phyloP scores from a whole-genome alignment of 2,888 invertebrate species.

The Drosophila flavopinicola region DNA sequence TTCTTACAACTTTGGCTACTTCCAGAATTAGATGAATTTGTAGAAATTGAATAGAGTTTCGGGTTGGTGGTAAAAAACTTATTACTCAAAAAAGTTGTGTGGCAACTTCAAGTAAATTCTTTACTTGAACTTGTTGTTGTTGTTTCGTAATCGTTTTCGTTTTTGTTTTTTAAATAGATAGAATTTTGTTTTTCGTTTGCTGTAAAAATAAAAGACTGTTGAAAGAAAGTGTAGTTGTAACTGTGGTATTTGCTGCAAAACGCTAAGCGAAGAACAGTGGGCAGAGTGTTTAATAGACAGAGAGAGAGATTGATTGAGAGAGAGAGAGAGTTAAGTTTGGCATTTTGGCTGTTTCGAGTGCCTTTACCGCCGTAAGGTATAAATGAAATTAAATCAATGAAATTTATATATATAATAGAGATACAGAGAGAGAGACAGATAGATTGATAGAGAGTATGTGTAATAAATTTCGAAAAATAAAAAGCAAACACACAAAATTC shows the following conservation, averaged over 20 bases:
- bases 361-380: conserved; percentile 24
- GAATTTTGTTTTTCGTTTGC: conserved; percentile 14
- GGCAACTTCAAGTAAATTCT: conserved; percentile 24
- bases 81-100: conserved; percentile 31
- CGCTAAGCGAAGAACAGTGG: conserved; percentile 68
- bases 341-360: conserved; percentile 27
- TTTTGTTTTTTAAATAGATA: too few relatives aligned
- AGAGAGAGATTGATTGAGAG: too few relatives aligned
- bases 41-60: conserved; percentile 24
- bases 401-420: not conserved
- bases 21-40: conserved; percentile 22
- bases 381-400: conserved; percentile 19
- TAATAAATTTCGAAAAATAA: conserved; percentile 22
- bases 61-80: conserved; percentile 6
- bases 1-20: conserved; percentile 25
- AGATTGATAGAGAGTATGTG: too few relatives aligned
- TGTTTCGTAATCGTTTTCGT: too few relatives aligned
- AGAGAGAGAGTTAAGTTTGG: conserved; percentile 23
- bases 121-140: conserved; percentile 14
- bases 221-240: conserved; percentile 31
- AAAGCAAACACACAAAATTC: conserved; percentile 33
- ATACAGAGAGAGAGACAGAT: too few relatives aligned
- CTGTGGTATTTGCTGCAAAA: conserved; percentile 60
- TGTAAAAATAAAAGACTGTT: conserved; percentile 34
- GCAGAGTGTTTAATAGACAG: conserved; percentile 35